Base-by-base conservation (phyloP, 2,113 vertebrate genomes). In the Hippocampus comes region DNA sequence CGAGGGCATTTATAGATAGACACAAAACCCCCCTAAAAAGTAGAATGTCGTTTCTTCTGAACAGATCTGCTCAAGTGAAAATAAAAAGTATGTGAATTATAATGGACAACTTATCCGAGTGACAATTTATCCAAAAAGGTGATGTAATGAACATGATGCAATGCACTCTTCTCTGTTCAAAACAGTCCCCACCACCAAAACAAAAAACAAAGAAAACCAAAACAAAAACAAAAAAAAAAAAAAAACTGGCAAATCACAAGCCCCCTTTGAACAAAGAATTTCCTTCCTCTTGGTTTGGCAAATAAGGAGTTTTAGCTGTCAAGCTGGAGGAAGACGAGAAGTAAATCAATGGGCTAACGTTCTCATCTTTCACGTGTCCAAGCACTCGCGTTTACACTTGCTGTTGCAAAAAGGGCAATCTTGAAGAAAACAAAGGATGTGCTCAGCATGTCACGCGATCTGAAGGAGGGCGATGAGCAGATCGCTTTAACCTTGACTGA, bases 401-500 rank as follows among this genome's bases (percentile, higher is more conserved):
- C 38, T 21, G 21, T 9, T 4, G 34, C 20, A 34, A 34, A 38
- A 34, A 61, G 59, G 59, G 23, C 5, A 18, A 27, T 15, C 59
- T 61, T 21, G 23, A 11, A 65, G 63, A 43, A 23, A 43, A 12
- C 41, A 65, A 43, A 65, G 21, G 41, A 65, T 12, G 12, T 43
- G 63, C 43, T 65, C 41, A 43, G 63, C 41, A 43, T 23, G 63
- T 46, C 63, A 65, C 12, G 41, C 23, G 63, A 65, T 43, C 63
- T 65, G 21, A 3, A 12, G 21, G 2, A 15, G 21, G 63, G 18
- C 23, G 56, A n/a, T 63, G 61, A 63, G 61, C 34, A n/a, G 34
- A 65, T 65, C 63, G 20, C 41, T 42, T 65, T 65, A 42, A 65
- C 41, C 63, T 65, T 65, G 63, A 43, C 21, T 25, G 63, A 43